Conservation (phyloP, 2,797 vertebrate genomes). For the Ficedula albicollis region DNA sequence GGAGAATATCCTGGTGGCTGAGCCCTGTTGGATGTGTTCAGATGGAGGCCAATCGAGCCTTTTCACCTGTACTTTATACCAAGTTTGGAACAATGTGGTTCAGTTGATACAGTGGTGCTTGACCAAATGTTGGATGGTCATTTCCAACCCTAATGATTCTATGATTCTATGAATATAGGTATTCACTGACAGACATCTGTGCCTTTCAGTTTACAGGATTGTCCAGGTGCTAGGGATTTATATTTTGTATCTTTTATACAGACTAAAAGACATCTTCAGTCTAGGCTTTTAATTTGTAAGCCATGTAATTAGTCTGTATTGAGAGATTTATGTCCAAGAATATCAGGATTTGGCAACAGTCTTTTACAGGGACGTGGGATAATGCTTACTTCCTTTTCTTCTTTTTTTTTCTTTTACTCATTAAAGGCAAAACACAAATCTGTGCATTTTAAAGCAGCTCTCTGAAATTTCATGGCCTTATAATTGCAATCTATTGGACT, state of each 20-base stretch:
- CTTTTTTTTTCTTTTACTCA: background rate
- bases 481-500: conserved; percentile 1
- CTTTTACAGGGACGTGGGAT: background rate
- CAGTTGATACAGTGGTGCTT: fast-evolving
- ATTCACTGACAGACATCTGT: background rate
- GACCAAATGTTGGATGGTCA: background rate
- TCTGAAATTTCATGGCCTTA: background rate
- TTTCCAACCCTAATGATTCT: background rate
- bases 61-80: background rate
- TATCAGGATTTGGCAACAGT: background rate
- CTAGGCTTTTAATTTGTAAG: background rate
- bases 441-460: conserved; percentile 38
- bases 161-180: background rate
- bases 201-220: background rate
- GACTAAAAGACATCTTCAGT: background rate
- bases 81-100: background rate
- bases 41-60: background rate
- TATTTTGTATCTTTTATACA: background rate
- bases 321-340: background rate
- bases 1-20: background rate
- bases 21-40: background rate
- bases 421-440: conserved; percentile 34
- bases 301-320: fast-evolving
- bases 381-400: background rate
- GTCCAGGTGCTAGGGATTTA: background rate